Evolutionary conservation across 2,888 invertebrate species (phyloP).

Genomic region (Cabera pusaria): DNA sequence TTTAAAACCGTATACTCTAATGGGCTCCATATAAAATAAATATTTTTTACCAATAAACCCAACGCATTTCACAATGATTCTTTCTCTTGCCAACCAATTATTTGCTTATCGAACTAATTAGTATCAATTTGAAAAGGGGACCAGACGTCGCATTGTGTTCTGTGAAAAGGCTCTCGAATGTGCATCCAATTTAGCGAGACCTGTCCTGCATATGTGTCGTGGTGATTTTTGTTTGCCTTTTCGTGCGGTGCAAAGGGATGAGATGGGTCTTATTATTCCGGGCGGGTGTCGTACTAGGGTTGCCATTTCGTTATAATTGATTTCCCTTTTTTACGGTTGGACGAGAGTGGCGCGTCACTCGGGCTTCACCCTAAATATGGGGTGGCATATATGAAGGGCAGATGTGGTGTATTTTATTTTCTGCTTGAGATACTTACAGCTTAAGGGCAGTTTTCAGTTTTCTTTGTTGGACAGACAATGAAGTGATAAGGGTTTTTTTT

Average conservation of each 20-base stretch:
- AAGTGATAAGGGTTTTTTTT: conserved; percentile 30
- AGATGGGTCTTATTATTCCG: conserved; percentile 44
- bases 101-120: conserved; percentile 63
- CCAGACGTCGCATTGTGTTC: conserved; percentile 63
- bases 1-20: too few relatives aligned
- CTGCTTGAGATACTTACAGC: conserved; percentile 29
- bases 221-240: conserved; percentile 32
- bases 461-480: conserved; percentile 28
- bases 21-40: too few relatives aligned
- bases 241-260: conserved; percentile 29
- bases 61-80: conserved; percentile 17
- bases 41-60: too few relatives aligned
- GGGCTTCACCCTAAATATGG: conserved; percentile 54
- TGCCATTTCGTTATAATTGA: conserved; percentile 78
- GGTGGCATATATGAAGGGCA: conserved; percentile 45
- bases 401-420: conserved; percentile 32
- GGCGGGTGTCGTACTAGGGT: conserved; percentile 47
- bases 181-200: conserved; percentile 41
- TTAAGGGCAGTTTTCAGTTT: conserved; percentile 28
- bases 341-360: conserved; percentile 61
- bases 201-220: conserved; percentile 36
- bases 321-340: conserved; percentile 77
- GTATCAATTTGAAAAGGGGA: conserved; percentile 62
- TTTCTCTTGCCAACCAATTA: conserved; percentile 37
- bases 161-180: conserved; percentile 48